Evolutionary conservation across 2,888 invertebrate genomes (phyloP), one percentile per base, ranked within the genome.

Genomic region (Hydrotaea cyrtoneurina): DNA sequence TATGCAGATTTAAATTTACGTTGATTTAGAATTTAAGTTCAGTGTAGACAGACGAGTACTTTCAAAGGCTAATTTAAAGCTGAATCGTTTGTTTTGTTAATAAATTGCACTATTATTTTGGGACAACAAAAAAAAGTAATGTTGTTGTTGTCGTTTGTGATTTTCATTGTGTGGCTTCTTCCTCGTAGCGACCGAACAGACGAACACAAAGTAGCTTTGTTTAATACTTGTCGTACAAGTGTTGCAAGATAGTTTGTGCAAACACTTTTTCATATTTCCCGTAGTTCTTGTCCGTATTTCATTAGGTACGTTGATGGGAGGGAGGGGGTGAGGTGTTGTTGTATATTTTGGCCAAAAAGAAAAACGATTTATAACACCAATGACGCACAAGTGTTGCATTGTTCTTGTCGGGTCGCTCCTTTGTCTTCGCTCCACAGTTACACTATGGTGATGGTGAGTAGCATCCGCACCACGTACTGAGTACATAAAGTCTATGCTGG

Each of bases 341-440:
- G 39, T 73, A 19, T 66, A 66, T 66, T 57, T 73, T 57, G 3
- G 43, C 15, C 73, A 57, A 57, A 59, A 21, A 39, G 39, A 59
- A 21, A 53, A 73, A 73, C 73, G 39, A 57, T 59, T 73, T 73
- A 73, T 57, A 73, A 73, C 73, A 57, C 57, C 39, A 59, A 36
- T 43, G 66, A 73, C 10, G 59, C 39, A 55, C 53, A 77, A 66
- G 71, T 81, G 55, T 21, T 73, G 73, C 77, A 73, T 64, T 72
- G 72, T 77, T 55, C 62, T 26, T 11, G 39, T 26, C 21, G 10
- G n/a, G 15, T 15, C 10, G 57, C 50, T 46, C 15, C 69, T 69
- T 69, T 46, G 66, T 66, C 39, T 36, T n/a, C 23, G 21, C 50
- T 46, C 72, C 55, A 62, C 55, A 73, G 77, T 75, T 73, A 73